Evolutionary conservation across 2,888 invertebrate genomes (phyloP), one percentile per base, ranked within the genome.

Genomic region (Acanthopleura granulata): DNA sequence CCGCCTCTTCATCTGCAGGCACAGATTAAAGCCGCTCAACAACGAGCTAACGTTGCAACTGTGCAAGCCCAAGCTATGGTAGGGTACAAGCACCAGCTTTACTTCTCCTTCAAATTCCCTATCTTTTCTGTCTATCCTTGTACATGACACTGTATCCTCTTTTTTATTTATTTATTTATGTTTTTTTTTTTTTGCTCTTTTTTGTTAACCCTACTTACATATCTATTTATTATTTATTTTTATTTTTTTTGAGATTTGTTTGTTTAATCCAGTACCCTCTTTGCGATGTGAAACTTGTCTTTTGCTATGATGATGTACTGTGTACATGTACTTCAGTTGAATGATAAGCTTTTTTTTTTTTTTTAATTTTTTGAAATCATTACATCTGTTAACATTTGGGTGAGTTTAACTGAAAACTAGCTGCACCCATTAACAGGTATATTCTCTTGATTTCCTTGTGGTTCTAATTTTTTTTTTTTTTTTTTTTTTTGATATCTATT

Each of bases 1-100:
- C 97, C 97, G 94, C 97, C 97, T 94, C 95, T 97, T 94, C 97
- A 98, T 96, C 97, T 98, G 94, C 95, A 94, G 86, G 88, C 87
- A 72, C 95, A 94, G 86, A 87, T 89, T 77, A 89, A 89, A 83
- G 96, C 96, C 94, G 86, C 87, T 80, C 97, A 97, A 95, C 90
- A 90, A 85, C 83, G 91, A 86, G 89, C 90, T 86, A 89, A 89
- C 83, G 87, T 89, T 79, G 84, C 88, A 77, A 85, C 87, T 76
- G 82, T 85, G 80, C 84, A 85, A 83, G 82, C 86, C 81, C 86
- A 85, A 81, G 86, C 88, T 86, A 86, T 90, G 90, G 89, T 89
- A 89, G 89, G 89, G 85, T 82, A 30, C 3, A 57, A 18, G 22
- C 66, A 66, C 66, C 29, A 12, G 22, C 66, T 66, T 57, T 18